Percentiles rank a stretch among this genome's conserved stretches.
phyloP scores from a whole-genome alignment of 2,888 invertebrate species.

The Villa cingulata region DNA sequence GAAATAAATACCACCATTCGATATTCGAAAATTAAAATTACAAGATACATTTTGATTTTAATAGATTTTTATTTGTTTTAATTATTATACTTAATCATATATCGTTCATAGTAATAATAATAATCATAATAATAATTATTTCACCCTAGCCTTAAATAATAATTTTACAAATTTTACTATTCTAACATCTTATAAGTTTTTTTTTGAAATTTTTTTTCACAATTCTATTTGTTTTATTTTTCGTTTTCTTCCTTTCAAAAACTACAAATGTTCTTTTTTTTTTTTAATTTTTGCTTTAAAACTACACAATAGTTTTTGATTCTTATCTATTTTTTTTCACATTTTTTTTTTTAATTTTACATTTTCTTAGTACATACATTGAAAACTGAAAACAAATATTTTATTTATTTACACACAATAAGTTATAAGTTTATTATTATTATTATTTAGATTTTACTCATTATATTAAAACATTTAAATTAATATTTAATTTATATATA shows the following conservation, averaged over 20 bases:
- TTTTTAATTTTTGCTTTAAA: conserved; percentile 2
- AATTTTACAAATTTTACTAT: conserved; percentile 9
- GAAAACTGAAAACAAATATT: background rate
- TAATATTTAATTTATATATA: too few relatives aligned
- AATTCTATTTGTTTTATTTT: background rate
- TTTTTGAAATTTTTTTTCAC: background rate
- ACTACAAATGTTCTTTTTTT: background rate
- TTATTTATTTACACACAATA: background rate
- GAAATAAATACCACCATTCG: too few relatives aligned
- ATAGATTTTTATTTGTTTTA: conserved; percentile 6
- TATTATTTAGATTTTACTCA: too few relatives aligned
- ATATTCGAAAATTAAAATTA: too few relatives aligned
- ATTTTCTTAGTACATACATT: background rate
- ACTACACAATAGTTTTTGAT: conserved; percentile 1
- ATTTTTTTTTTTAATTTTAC: background rate
- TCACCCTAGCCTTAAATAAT: conserved; percentile 2
- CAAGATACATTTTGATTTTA: conserved; percentile 4
- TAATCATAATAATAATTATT: conserved; percentile 2
- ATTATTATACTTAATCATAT: conserved; percentile 1
- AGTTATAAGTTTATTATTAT: too few relatives aligned
- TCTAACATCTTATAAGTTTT: conserved; percentile 5
- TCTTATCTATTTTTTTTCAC: background rate
- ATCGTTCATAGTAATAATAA: background rate
- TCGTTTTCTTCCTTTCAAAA: background rate
- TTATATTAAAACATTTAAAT: too few relatives aligned